Evolutionary conservation across 2,888 invertebrate species (phyloP).

Genomic region (Lucinisca nassula): DNA sequence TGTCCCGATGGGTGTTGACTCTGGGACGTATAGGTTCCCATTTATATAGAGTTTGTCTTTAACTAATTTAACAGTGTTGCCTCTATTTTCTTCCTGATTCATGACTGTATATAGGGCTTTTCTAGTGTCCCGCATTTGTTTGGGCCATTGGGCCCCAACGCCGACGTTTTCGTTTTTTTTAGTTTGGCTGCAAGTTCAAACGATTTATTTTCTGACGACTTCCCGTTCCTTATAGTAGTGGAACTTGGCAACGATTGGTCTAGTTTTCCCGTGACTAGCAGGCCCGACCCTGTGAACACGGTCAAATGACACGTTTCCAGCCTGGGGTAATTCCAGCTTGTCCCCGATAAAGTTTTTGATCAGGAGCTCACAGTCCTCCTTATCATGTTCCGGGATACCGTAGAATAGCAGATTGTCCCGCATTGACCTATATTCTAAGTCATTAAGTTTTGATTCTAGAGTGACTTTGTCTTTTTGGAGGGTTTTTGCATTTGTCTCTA

Average conservation of each 20-base stretch:
- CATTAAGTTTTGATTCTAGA: neutral
- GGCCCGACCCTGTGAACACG: neutral
- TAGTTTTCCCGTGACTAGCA: neutral
- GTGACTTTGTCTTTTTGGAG: neutral
- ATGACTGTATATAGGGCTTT: neutral
- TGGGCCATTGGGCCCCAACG: neutral
- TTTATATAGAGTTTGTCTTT: slow-evolving; percentile 9
- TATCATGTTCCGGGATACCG: neutral
- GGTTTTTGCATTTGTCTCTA: neutral
- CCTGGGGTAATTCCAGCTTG: neutral
- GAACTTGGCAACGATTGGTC: neutral
- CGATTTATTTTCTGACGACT: neutral
- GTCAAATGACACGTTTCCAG: neutral
- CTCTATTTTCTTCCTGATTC: neutral
- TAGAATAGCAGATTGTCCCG: neutral
- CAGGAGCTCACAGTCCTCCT: neutral
- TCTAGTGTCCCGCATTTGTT: neutral
- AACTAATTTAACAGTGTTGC: neutral
- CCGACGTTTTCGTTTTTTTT: neutral
- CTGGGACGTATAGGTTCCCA: neutral
- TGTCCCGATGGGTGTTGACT: no score
- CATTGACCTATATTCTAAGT: neutral
- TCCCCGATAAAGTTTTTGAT: neutral
- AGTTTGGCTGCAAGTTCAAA: neutral
- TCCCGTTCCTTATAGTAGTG: neutral